Evolutionary conservation across 2,888 invertebrate genomes (phyloP).

Genomic region (Tinea pellionella): DNA sequence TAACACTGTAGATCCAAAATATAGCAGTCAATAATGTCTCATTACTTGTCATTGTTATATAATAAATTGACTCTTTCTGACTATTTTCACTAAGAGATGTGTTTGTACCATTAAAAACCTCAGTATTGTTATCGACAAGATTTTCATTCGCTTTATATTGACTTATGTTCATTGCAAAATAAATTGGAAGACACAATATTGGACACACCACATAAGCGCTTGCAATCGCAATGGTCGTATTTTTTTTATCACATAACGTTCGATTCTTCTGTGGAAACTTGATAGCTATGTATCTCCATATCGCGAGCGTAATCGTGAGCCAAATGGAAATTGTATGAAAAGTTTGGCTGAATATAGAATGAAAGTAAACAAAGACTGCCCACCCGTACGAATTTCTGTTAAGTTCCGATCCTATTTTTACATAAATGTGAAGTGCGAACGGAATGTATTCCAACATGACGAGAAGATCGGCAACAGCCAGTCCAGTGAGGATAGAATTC

Average conservation of each 20-base stretch:
- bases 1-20: slow-evolving; percentile 92
- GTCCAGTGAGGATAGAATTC: slow-evolving; percentile 90
- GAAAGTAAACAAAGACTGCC: slow-evolving; percentile 87
- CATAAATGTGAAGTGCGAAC: slow-evolving; percentile 83
- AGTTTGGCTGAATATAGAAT: slow-evolving; percentile 90
- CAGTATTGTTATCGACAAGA: slow-evolving; percentile 24
- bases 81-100: slow-evolving; percentile 17
- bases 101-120: slow-evolving; percentile 27
- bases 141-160: slow-evolving; percentile 28
- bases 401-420: slow-evolving; percentile 63
- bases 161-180: slow-evolving; percentile 80
- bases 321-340: slow-evolving; percentile 93
- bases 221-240: slow-evolving; percentile 80
- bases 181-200: slow-evolving; percentile 85
- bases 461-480: slow-evolving; percentile 91
- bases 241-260: slow-evolving; percentile 82
- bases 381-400: slow-evolving; percentile 74
- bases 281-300: slow-evolving; percentile 91
- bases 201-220: slow-evolving; percentile 85
- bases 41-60: slow-evolving; percentile 74
- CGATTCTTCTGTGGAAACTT: slow-evolving; percentile 87
- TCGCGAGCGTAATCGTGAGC: slow-evolving; percentile 90
- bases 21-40: slow-evolving; percentile 75
- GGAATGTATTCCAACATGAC: slow-evolving; percentile 96
- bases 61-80: slow-evolving; percentile 72